These are phyloP conservation scores for Trachelus iudaicus DNA, from an alignment of 2,888 invertebrate species.

Conservation along the genomic window DNA sequence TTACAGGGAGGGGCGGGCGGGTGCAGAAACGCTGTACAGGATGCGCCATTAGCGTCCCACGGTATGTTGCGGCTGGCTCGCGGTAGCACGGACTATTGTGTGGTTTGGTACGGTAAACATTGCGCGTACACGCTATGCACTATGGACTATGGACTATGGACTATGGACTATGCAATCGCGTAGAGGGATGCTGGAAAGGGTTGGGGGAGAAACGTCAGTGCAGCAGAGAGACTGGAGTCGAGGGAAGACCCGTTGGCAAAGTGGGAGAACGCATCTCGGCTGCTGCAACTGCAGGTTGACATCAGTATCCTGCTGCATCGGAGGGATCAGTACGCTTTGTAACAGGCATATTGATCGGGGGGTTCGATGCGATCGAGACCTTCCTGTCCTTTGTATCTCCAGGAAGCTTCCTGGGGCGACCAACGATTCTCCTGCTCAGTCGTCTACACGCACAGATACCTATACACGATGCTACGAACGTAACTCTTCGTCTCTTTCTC, in stretches of 20 bases:
- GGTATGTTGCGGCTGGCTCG: background rate
- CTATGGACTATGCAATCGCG: background rate
- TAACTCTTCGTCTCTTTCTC: background rate
- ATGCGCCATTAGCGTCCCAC: slow-evolving; percentile 2
- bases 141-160: background rate
- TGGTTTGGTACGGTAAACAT: slow-evolving; percentile 47
- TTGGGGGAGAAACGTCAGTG: background rate
- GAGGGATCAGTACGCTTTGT: background rate
- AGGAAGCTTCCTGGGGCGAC: background rate
- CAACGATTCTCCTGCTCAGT: background rate
- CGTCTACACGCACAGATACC: background rate
- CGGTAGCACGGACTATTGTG: slow-evolving; percentile 34
- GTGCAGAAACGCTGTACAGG: background rate
- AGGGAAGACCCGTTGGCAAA: background rate
- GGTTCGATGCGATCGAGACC: background rate
- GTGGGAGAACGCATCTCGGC: background rate
- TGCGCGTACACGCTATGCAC: slow-evolving; percentile 16
- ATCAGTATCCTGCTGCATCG: background rate
- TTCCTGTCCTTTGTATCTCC: background rate
- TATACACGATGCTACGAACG: background rate
- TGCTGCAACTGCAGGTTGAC: background rate
- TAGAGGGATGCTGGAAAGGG: background rate
- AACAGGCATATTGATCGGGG: background rate
- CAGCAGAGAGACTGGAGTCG: background rate
- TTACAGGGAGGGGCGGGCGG: background rate